Conservation (phyloP, 2,797 vertebrate species). For the Triplophysa bombifrons region DNA sequence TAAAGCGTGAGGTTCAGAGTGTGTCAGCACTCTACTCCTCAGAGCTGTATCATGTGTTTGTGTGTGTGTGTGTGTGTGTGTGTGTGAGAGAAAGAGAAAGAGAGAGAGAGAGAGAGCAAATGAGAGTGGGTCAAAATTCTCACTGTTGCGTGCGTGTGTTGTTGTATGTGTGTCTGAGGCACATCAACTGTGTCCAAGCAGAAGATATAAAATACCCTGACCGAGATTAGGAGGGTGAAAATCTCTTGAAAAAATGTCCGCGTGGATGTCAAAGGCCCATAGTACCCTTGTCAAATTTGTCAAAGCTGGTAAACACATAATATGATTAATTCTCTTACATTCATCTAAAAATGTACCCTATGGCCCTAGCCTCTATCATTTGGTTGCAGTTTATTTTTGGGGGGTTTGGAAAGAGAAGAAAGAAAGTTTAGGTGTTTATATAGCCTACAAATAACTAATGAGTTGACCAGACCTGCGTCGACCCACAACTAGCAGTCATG, state of each 20-base stretch:
- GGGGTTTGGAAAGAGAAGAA: constrained; percentile 14
- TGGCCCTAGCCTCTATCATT: background rate
- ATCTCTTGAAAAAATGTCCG: background rate
- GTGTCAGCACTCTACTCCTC: constrained; percentile 29
- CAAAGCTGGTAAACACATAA: constrained; percentile 11
- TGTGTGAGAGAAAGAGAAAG: background rate
- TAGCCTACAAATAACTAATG: constrained; percentile 13
- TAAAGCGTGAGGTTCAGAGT: constrained; percentile 27
- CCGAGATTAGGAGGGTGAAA: background rate
- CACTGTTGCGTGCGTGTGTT: background rate
- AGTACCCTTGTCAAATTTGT: constrained; percentile 12
- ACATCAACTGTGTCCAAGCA: background rate
- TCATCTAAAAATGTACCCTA: background rate
- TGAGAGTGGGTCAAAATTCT: background rate
- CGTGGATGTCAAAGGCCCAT: background rate
- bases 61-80: background rate
- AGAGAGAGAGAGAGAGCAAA: background rate
- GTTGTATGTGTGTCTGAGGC: background rate
- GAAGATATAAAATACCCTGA: background rate
- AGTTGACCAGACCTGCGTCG: constrained; percentile 17
- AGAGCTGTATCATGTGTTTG: constrained; percentile 10
- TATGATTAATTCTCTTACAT: constrained; percentile 15
- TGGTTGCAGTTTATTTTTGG: background rate
- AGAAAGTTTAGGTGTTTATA: constrained; percentile 11
- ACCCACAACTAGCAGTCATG: constrained; percentile 26